Evolutionary conservation across 2,888 invertebrate species (phyloP), one percentile per base, ranked within the genome.

Genomic region (Eupithecia dodoneata): DNA sequence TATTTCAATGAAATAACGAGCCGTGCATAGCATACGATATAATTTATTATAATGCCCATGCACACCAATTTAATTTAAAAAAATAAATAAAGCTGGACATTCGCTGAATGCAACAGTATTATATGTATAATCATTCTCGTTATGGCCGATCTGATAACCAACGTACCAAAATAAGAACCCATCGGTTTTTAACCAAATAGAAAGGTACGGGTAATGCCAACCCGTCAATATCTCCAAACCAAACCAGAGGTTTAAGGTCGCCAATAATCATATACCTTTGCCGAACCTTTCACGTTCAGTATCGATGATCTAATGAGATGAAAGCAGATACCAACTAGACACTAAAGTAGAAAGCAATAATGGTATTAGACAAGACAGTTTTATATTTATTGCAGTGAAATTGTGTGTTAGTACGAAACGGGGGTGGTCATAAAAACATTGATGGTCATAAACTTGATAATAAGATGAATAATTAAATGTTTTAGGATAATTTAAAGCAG

Each of bases 271-370:
- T 47, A 78, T 47, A 71, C 74, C 70, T 69, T 70, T 74, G 49
- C 44, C 45, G 77, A 79, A 81, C 80, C 82, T 82, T 78, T 78
- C 76, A 71, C 79, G 76, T 73, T 76, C 72, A 70, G 73, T 66
- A 71, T 74, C 78, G 77, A 75, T 80, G 78, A 79, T 82, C 76
- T 76, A 79, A 81, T 71, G 76, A 82, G 73, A 80, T 77, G 81
- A 81, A 81, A 81, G 81, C 73, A 76, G 81, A 79, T 75, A 75
- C 42, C 44, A 73, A 67, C 74, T 13, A 71, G 71, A 65, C 49
- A 71, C 73, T 44, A 42, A 66, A 72, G 73, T 75, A 79, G 80
- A 77, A 76, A 76, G 79, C 76, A 72, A 76, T 70, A 15, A 13
- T 55, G n/a, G 69, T 15, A 30, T 71, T 74, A 74, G 52, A 59